Evolutionary conservation across 2,797 vertebrate genomes (phyloP).

Genomic region (Alauda arvensis): DNA sequence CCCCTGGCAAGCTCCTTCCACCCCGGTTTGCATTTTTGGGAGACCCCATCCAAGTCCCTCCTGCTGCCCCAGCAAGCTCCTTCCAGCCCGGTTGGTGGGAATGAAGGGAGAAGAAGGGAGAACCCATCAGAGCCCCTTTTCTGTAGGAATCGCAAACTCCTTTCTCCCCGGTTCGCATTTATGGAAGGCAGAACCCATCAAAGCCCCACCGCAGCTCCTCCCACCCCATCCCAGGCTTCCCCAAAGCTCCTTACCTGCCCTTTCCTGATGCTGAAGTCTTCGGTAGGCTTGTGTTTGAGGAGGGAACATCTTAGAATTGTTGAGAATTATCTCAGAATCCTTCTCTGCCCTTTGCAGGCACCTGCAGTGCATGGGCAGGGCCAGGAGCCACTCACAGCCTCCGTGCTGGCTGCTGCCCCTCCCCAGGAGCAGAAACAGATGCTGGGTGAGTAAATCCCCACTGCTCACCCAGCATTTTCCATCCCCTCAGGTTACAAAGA

Average conservation of each 20-base stretch:
- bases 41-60: no score
- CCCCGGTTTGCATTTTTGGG: no score
- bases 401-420: conserved; percentile 95
- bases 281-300: neutral
- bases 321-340: neutral
- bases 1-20: no score
- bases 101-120: no score
- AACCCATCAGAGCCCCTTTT: no score
- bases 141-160: no score
- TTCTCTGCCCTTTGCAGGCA: conserved; percentile 65
- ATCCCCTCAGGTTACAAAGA: neutral
- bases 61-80: no score
- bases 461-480: neutral
- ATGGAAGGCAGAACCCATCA: no score
- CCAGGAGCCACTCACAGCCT: conserved; percentile 94
- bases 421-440: conserved; percentile 99
- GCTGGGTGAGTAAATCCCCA: conserved; percentile 80
- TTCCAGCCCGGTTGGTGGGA: no score
- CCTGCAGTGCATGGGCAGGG: conserved; percentile 94
- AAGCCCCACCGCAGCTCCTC: no score
- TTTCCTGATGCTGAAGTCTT: neutral
- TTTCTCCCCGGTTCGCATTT: no score
- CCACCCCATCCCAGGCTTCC: no score
- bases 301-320: neutral
- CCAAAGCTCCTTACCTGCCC: neutral